Evolutionary conservation across 92 coral and sea anemone genomes (phyloP), one percentile per base, ranked within the genome.

Genomic region (Isaurus tuberculatus): DNA sequence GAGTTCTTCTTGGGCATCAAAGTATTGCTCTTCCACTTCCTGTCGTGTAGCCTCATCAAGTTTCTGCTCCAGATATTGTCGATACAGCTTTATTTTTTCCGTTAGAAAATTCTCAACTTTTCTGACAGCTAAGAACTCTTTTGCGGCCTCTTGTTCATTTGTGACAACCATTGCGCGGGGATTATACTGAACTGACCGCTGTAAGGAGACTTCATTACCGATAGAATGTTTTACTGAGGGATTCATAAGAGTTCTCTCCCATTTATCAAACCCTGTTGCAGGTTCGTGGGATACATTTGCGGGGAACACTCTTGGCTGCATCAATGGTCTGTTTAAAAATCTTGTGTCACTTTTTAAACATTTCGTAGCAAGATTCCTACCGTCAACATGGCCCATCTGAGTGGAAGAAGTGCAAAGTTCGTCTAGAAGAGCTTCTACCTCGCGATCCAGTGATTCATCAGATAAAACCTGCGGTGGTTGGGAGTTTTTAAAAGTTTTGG

Each of bases 11-110:
- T 94, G 99, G 13, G 98, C 90, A 42, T 90, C 86, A 63, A 92
- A 96, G 78, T 96, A 96, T 49, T 87, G 85, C 43, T 90, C 92
- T 74, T 96, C 99, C 8, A 96, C 90, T 53, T 96, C 94, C 53
- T 94, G 95, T 72, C 99, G 88, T 9, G 89, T 86, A 9, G 79
- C 71, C 28, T 51, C 73, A 26, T 87, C 92, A 57, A 96, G 89
- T 28, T 80, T 87, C 49, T 96, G 97, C 70, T 89, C 88, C n/a
- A 96, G 94, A 2, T 86, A 88, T 44, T 70, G 87, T 26, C 99
- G 94, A 30, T 94, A 90, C 19, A 80, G 77, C 14, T 82, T 88
- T 0, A 94, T 91, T 63, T 87, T 90, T n/a, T 61, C 90, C 81
- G 77, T 90, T 91, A 93, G 85, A 79, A 85, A 86, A 23, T 85